Base-by-base conservation (phyloP, 2,888 invertebrate species). In the Tenthredo mesomela region DNA sequence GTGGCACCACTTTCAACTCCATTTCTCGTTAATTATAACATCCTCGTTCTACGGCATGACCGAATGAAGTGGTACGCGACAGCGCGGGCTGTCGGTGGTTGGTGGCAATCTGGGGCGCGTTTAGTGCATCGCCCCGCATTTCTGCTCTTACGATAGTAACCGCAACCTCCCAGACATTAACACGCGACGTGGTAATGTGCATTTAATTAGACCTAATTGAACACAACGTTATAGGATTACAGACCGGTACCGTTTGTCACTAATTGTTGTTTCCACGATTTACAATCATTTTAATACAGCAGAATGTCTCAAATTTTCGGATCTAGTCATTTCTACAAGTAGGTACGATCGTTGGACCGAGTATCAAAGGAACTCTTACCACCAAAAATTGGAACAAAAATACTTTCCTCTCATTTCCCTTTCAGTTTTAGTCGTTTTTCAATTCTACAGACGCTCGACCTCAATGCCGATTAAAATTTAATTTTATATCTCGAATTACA, bases 141-240 rank as follows among this genome's bases (percentile, higher is more conserved):
- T 77, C 77, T 77, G 82, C 82, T 82, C 82, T 70, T 82, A 82
- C 82, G 67, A 70, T 67, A 29, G 25, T 40, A 47, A 82, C 82
- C 82, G 70, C 82, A 82, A 70, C 50, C 67, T 70, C 67, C 43
- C 29, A 70, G 82, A 82, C 82, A 37, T 82, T 70, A 50, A 82
- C 82, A 47, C 67, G 47, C 47, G 4, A 25, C 65, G 70, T 70
- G 82, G 65, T 82, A 84, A 83, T 85, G 58, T 75, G 65, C 43
- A 37, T 85, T 87, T 87, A 86, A 85, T 86, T 84, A 85, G 67
- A 40, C 78, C 77, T 85, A 85, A 87, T 87, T 86, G 86, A 88
- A 86, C 86, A 80, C 75, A 85, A 84, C 85, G 77, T 85, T n/a
- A 73, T 85, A 73, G 85, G 25, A 21, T 58, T 80, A 80, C 80